Evolutionary conservation across 2,113 vertebrate species (phyloP).

Genomic region (Dipodomys stephensi): DNA sequence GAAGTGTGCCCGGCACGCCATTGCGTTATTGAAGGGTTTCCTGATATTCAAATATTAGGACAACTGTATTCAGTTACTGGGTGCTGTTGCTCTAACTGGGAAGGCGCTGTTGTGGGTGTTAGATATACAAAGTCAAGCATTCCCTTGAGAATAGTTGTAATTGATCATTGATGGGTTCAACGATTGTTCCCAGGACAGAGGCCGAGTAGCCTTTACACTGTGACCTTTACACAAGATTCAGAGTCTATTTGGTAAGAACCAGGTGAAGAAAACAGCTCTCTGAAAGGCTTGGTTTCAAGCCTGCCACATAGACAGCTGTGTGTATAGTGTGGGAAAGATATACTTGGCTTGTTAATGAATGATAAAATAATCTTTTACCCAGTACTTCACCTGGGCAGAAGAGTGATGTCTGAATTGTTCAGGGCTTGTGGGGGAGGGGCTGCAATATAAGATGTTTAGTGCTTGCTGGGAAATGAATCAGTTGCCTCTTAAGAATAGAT

Average conservation of each 20-base stretch:
- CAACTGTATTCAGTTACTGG: neutral
- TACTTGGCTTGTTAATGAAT: neutral
- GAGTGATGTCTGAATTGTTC: neutral
- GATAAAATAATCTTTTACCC: constrained; percentile 25
- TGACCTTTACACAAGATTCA: constrained; percentile 33
- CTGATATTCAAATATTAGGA: neutral
- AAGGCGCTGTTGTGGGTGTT: neutral
- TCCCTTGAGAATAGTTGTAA: neutral
- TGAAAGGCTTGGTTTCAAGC: neutral
- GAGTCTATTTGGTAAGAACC: neutral
- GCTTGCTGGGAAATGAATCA: constrained; percentile 21
- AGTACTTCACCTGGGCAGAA: neutral
- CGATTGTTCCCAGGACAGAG: neutral
- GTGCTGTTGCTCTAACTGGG: neutral
- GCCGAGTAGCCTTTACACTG: constrained; percentile 17
- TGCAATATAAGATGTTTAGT: neutral
- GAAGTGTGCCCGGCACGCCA: neutral
- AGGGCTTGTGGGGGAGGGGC: neutral
- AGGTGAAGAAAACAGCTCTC: neutral
- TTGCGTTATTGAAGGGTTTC: neutral
- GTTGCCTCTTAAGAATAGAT: constrained; percentile 28
- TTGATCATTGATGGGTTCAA: neutral
- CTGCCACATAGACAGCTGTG: neutral
- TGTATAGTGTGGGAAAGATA: constrained; percentile 9
- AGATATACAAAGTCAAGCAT: neutral